Conservation (phyloP, 1,140 invertebrate genomes). For the Pseudomyrmex sp. region DNA sequence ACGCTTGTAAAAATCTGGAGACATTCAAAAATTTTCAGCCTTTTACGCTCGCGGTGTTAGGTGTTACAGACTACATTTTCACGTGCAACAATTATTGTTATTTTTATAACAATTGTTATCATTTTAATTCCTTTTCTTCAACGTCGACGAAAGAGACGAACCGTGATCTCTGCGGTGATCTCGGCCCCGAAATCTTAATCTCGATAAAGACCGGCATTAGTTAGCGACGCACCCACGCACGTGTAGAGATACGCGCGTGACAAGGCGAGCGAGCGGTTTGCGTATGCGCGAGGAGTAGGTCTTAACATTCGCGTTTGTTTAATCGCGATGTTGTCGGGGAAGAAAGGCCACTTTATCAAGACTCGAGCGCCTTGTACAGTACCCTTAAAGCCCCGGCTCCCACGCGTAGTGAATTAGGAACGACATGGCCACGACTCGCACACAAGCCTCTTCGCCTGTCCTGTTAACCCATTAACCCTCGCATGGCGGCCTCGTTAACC, state of each 20-base stretch:
- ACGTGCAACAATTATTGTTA: not conserved
- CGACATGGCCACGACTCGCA: constrained; percentile 65
- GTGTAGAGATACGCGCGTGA: not conserved
- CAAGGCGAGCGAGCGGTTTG: not conserved
- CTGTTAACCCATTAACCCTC: constrained; percentile 77
- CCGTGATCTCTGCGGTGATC: too few species aligned
- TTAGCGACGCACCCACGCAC: not conserved
- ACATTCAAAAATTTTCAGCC: not conserved
- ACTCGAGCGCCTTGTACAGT: constrained; percentile 31
- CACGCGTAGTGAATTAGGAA: constrained; percentile 74
- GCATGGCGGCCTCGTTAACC: constrained; percentile 70
- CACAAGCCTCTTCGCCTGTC: constrained; percentile 61
- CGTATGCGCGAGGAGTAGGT: constrained; percentile 26
- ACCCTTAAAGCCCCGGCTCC: constrained; percentile 53
- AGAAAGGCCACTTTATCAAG: constrained; percentile 53
- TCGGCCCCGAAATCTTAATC: not conserved
- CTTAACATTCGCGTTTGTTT: constrained; percentile 39
- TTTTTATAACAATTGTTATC: not conserved
- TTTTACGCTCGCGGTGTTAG: not conserved
- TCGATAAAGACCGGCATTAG: not conserved
- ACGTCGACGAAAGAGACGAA: too few species aligned
- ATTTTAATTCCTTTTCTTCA: not conserved
- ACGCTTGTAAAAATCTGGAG: constrained; percentile 17
- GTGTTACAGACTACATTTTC: not conserved
- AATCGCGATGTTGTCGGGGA: constrained; percentile 45